Base-by-base conservation (phyloP, 2,113 vertebrate genomes). In the Origma solitaria region DNA sequence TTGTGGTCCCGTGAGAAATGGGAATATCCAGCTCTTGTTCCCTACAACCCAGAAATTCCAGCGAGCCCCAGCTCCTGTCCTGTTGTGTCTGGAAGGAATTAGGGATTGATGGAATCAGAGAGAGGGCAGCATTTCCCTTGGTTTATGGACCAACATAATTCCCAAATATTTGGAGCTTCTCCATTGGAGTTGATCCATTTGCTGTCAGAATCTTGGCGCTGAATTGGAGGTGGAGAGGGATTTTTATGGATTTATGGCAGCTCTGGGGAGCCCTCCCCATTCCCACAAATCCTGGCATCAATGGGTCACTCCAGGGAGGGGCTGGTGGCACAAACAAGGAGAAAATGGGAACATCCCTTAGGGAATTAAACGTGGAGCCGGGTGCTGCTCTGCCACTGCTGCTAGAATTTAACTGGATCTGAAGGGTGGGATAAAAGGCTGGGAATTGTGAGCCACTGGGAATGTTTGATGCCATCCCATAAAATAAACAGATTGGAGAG, bases 1-100 rank as follows among this genome's bases (percentile, higher is more conserved):
- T 40, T 49, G 58, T 35, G 66, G 17, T 68, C 23, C 4, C 2
- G 1, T 8, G 45, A 60, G 47, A 66, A 47, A 9, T 77, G 44
- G 73, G 69, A 75, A 4, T n/a, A 8, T 16, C 14, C 44, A 31
- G 53, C 17, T 10, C 31, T 3, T 66, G 30, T 35, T 88, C 37
- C 56, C 21, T 9, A 3, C 2, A 3, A 0, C 8, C 47, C 23
- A n/a, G 5, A 15, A 54, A 44, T 71, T 13, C 20, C 3, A 2
- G 20, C 1, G 1, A 40, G 35, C 51, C 13, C 50, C 44, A 35
- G 65, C 68, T 80, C 38, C 47, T 40, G 51, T 61, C 54, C 60
- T 60, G 12, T 40, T 60, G 20, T 23, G 40, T 20, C 37, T 88
- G 68, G 40, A 45, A 54, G 49, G 28, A 87, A 51, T 72, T 62